Evolutionary conservation across 2,113 vertebrate species (phyloP).

Genomic region (Jaculus jaculus): DNA sequence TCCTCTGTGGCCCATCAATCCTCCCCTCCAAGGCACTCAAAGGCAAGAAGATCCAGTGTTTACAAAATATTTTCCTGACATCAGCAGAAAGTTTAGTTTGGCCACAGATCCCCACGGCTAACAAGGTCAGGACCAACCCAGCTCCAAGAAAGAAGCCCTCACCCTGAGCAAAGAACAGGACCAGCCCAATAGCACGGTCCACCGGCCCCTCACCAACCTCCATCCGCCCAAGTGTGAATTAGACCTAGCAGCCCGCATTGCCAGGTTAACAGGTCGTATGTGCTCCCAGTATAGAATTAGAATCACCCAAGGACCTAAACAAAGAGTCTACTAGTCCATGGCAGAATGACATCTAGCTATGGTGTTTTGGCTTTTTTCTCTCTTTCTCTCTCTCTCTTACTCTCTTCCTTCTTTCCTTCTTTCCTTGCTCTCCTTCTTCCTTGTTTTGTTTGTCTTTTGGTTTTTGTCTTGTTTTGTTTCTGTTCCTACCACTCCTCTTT

Average conservation of each 20-base stretch:
- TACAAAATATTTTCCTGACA: neutral
- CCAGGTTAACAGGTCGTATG: too few relatives aligned
- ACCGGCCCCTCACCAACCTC: neutral
- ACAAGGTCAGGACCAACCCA: neutral
- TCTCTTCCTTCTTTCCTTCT: too few relatives aligned
- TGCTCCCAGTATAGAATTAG: neutral
- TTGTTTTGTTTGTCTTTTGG: too few relatives aligned
- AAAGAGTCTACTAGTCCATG: neutral
- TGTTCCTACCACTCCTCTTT: neutral
- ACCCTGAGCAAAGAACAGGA: neutral
- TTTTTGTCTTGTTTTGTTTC: neutral
- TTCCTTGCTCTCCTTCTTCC: too few relatives aligned
- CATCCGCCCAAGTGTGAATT: neutral
- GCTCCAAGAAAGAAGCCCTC: neutral
- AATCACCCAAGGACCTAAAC: neutral
- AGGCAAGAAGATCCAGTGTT: neutral
- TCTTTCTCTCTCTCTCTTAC: too few relatives aligned
- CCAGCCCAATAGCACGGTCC: neutral
- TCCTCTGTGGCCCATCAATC: neutral
- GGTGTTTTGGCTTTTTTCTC: neutral
- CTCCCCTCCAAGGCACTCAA: neutral
- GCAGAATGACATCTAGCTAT: neutral
- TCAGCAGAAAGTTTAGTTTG: neutral
- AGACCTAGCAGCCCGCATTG: neutral
- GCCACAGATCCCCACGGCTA: neutral